A percentile compares a stretch with the other conserved stretches of the same genome.
These are phyloP conservation scores for Oostethus manadensis DNA, from an alignment of 2,113 vertebrate species.

Conservation along the genomic window DNA sequence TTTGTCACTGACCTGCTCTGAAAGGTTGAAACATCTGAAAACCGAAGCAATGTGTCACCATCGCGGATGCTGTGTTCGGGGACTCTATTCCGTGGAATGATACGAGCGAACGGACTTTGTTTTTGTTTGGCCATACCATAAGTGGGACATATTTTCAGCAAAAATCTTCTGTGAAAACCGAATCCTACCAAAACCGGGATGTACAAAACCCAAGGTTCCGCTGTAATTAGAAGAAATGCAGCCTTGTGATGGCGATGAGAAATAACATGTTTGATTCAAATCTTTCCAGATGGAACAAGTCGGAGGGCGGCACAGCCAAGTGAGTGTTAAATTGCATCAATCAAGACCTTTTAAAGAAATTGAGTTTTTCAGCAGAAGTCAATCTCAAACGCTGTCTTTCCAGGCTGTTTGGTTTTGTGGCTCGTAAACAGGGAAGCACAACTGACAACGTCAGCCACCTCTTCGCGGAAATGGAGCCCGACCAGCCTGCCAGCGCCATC, in stretches of 20 bases:
- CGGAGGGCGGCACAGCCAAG: slow-evolving; percentile 80
- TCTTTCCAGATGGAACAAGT: slow-evolving; percentile 78
- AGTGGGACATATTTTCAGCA: too few species aligned
- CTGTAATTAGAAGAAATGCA: background rate
- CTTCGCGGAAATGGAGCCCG: slow-evolving; percentile 91
- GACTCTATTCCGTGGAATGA: too few species aligned
- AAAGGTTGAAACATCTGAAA: too few species aligned
- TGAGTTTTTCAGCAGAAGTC: background rate
- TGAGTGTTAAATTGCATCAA: slow-evolving; percentile 54
- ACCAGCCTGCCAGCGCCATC: slow-evolving; percentile 91
- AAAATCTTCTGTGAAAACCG: too few species aligned
- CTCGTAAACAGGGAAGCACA: slow-evolving; percentile 94
- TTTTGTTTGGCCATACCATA: too few species aligned
- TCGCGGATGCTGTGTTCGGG: too few species aligned
- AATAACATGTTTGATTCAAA: background rate
- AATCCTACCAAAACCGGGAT: too few species aligned
- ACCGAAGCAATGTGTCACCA: too few species aligned
- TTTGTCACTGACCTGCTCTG: too few species aligned
- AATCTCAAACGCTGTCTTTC: background rate
- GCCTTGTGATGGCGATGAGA: too few species aligned
- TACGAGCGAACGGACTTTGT: too few species aligned
- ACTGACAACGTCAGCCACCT: slow-evolving; percentile 98
- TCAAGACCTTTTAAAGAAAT: background rate
- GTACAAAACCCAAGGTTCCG: too few species aligned
- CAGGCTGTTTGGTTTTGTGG: slow-evolving; percentile 96